Percentiles rank a stretch among this genome's conserved stretches.
Evolutionary conservation across 2,888 invertebrate genomes (phyloP).

Genomic region (Epinotia ramella): DNA sequence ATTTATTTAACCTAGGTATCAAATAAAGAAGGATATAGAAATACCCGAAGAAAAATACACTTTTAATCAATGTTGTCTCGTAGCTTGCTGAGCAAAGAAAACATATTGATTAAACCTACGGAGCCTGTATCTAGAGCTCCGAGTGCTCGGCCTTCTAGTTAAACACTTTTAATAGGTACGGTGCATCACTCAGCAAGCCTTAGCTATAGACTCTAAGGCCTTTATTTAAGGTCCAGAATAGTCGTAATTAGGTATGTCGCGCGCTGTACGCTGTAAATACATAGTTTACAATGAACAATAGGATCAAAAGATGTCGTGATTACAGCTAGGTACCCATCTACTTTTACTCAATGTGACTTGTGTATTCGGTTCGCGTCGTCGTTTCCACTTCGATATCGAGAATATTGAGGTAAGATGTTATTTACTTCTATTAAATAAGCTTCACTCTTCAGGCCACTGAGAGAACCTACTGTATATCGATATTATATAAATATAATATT

Average conservation of each 20-base stretch:
- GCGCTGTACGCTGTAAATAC: constrained; percentile 31
- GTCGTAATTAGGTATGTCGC: constrained; percentile 31
- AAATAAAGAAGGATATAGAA: constrained; percentile 6
- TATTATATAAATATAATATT: background rate
- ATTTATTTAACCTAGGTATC: constrained; percentile 17
- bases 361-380: constrained; percentile 45
- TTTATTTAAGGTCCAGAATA: constrained; percentile 29
- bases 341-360: constrained; percentile 46
- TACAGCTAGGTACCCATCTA: constrained; percentile 37
- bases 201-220: background rate
- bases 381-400: constrained; percentile 29
- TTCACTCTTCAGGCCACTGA: background rate
- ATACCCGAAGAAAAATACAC: background rate
- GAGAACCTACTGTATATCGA: background rate
- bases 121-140: constrained; percentile 35
- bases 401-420: constrained; percentile 46
- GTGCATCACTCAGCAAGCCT: constrained; percentile 12
- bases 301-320: constrained; percentile 49
- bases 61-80: constrained; percentile 21
- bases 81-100: constrained; percentile 25
- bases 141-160: constrained; percentile 44
- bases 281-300: constrained; percentile 48
- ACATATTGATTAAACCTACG: constrained; percentile 33
- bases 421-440: constrained; percentile 36
- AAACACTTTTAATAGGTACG: constrained; percentile 45